Base-by-base conservation (phyloP, 2,888 invertebrate genomes). In the Andrena fulva region DNA sequence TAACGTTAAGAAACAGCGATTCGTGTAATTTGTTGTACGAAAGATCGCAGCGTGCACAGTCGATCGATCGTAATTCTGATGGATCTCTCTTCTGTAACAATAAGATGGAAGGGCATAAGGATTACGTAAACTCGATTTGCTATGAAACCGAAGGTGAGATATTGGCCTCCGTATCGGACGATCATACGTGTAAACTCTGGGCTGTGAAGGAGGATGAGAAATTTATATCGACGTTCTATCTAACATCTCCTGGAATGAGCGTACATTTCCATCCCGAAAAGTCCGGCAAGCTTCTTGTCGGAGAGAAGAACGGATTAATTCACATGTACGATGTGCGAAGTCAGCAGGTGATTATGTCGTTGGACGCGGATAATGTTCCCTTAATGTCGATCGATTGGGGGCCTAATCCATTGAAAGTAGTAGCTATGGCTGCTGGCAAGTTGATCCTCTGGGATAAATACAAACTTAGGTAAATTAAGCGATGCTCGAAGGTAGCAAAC, bases 151-250 rank as follows among this genome's bases (percentile, higher is more conserved):
- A 96, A 76, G 97, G 97, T 33, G 95, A 95, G 76, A 95, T 95
- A 86, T 92, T 97, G 70, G 97, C 96, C 20, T 97, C 97, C n/a
- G 96, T 96, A 1, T 96, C 97, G 86, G 97, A 97, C 94, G 97
- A 97, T 92, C 96, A 96, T 85, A 96, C 96, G 0, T 97, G 97
- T 89, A 95, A 96, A 89, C 94, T 97, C 35, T 97, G 97, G 97
- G 93, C 94, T 42, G 92, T 95, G 4, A 94, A 94, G 75, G 94
- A 94, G 8, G 94, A 95, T 42, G 95, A 94, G 79, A 94, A 95
- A 85, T 95, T 95, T 87, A 92, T 95, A 31, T 94, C 95, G 5
- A 95, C 95, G 52, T 96, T 97, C 90, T 94, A 95, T 79, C 94
- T 97, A 27, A 95, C 95, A 31, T 96, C 97, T 16, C 96, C 97